A percentile compares a stretch with the other conserved stretches of the same genome.
These are phyloP conservation scores for Pelobates cultripes DNA, from an alignment of 2,797 vertebrate species.

Conservation along the genomic window DNA sequence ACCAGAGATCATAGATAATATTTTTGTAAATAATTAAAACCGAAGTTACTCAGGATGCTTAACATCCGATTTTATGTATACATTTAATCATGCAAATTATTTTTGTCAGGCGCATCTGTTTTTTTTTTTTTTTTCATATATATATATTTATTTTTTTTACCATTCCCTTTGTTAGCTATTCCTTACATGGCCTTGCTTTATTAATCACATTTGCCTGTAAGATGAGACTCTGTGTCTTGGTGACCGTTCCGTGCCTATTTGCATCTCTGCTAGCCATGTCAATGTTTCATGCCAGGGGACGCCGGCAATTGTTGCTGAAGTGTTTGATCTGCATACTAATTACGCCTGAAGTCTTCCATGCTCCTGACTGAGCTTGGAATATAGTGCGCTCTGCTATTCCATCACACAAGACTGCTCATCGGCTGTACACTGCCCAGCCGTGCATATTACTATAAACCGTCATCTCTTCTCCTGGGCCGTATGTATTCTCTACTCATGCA, in stretches of 20 bases:
- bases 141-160: too few relatives aligned
- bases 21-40: too few relatives aligned
- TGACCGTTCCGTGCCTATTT: background rate
- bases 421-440: constrained; percentile 25
- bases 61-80: too few relatives aligned
- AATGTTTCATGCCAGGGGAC: background rate
- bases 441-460: constrained; percentile 25
- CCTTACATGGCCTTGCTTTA: background rate
- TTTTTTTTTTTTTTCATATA: background rate
- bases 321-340: background rate
- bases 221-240: background rate
- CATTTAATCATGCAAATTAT: too few relatives aligned
- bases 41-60: too few relatives aligned
- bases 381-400: background rate
- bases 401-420: background rate
- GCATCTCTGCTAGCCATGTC: background rate
- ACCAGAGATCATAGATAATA: too few relatives aligned
- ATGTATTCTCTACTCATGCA: constrained; percentile 43
- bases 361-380: background rate
- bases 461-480: constrained; percentile 18
- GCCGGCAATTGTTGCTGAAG: background rate
- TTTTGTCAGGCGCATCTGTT: background rate
- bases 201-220: background rate
- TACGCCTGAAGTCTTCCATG: background rate
- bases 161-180: background rate